phyloP scores from a whole-genome alignment of 1,140 invertebrate genomes.

The Dendroctonus valens region DNA sequence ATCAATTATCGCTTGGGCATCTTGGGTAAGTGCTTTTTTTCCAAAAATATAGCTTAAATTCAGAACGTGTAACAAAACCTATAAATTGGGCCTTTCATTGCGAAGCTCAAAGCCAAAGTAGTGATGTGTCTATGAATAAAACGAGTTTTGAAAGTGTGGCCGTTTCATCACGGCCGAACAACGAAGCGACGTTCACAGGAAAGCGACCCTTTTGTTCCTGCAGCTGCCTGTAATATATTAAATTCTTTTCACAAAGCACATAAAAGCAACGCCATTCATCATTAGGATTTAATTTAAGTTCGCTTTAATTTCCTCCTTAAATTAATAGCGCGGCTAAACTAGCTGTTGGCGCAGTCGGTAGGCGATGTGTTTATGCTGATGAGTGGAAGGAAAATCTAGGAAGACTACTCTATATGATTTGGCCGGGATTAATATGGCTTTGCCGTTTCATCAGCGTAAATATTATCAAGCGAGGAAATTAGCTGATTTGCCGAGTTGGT shows the following conservation, averaged over 20 bases:
- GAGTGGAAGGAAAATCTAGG: too few species aligned
- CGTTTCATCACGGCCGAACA: conserved; percentile 4
- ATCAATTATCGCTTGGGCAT: conserved; percentile 97
- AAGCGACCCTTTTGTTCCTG: conserved; percentile 19
- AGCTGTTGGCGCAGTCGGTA: conserved; percentile 1
- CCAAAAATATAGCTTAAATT: too few species aligned
- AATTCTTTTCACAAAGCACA: conserved; percentile 25
- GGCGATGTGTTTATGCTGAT: too few species aligned
- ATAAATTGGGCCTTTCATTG: too few species aligned
- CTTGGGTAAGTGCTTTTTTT: conserved; percentile 71
- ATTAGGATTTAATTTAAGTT: conserved; percentile 29
- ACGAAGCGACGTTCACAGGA: conserved; percentile 2
- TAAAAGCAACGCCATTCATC: conserved; percentile 25
- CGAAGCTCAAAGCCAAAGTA: too few species aligned
- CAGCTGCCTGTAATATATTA: conserved; percentile 24
- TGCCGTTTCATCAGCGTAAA: too few species aligned
- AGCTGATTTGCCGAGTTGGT: too few species aligned
- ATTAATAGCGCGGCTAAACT: conserved; percentile 21
- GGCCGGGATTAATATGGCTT: too few species aligned
- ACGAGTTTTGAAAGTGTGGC: not conserved
- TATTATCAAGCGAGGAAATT: too few species aligned
- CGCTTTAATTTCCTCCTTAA: conserved; percentile 18
- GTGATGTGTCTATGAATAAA: too few species aligned
- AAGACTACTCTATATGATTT: too few species aligned
- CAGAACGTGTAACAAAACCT: too few species aligned